Evolutionary conservation across 2,888 invertebrate species (phyloP).

Genomic region (Colostygia pectinataria): DNA sequence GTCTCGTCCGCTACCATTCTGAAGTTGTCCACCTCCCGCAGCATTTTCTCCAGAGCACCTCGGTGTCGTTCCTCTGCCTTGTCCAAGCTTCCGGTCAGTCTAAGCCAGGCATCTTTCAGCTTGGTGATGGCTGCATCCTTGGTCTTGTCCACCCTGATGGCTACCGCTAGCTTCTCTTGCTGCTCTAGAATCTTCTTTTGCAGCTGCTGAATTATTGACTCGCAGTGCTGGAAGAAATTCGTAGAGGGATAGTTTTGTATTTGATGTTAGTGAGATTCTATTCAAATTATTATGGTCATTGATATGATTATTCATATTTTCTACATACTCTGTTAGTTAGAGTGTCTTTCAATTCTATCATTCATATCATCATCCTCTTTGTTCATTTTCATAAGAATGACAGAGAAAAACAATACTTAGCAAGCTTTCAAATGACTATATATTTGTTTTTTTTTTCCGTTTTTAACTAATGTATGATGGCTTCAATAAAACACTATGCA

Average conservation of each 20-base stretch:
- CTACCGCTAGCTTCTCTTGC: conserved; percentile 91
- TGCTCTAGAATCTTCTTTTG: conserved; percentile 89
- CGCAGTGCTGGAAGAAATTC: conserved; percentile 86
- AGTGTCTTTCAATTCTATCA: too few species aligned
- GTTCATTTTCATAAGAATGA: too few species aligned
- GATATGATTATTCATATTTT: too few species aligned
- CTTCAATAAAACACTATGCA: neutral
- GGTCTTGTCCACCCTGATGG: conserved; percentile 88
- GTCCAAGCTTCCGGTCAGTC: conserved; percentile 70
- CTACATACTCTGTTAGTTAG: too few species aligned
- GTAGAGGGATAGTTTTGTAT: too few species aligned
- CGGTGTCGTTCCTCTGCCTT: conserved; percentile 75
- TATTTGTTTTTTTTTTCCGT: too few species aligned
- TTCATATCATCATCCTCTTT: too few species aligned
- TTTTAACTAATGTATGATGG: too few species aligned
- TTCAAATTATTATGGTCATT: too few species aligned
- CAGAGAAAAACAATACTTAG: too few species aligned
- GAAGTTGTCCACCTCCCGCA: conserved; percentile 78
- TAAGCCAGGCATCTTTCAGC: conserved; percentile 85
- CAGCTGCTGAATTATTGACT: conserved; percentile 88
- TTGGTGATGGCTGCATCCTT: conserved; percentile 88
- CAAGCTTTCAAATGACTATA: too few species aligned
- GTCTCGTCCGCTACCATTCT: conserved; percentile 68
- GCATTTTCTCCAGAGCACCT: conserved; percentile 71
- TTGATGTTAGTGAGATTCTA: too few species aligned